Conservation (phyloP, 2,888 invertebrate species). For the Agrochola macilenta region DNA sequence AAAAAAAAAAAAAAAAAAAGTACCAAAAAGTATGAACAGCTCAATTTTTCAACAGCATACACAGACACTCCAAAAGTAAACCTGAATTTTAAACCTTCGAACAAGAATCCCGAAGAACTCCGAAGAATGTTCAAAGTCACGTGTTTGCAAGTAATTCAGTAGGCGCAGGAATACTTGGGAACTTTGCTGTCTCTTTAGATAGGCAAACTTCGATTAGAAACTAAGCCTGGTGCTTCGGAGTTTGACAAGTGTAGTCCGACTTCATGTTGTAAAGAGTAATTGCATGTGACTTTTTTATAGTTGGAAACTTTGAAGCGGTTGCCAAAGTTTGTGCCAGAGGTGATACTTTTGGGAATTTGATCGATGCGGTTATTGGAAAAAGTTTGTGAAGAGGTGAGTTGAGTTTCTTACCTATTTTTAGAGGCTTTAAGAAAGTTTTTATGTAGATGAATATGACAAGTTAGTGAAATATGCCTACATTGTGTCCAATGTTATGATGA, state of each 20-base stretch:
- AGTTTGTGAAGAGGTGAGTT: slow-evolving; percentile 35
- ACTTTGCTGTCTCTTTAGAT: slow-evolving; percentile 66
- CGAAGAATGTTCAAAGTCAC: slow-evolving; percentile 62
- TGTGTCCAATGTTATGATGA: background rate
- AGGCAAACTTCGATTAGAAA: slow-evolving; percentile 72
- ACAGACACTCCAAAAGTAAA: slow-evolving; percentile 39
- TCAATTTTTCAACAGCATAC: slow-evolving; percentile 22
- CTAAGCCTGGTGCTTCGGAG: slow-evolving; percentile 65
- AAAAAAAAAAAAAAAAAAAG: too few relatives aligned
- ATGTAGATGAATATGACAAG: background rate
- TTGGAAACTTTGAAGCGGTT: slow-evolving; percentile 55
- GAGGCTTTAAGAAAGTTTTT: slow-evolving; percentile 16
- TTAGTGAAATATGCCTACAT: background rate
- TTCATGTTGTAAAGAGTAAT: slow-evolving; percentile 67
- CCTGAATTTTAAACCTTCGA: slow-evolving; percentile 46
- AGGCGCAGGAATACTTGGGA: slow-evolving; percentile 65
- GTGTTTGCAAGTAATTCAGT: slow-evolving; percentile 67
- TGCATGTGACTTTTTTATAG: slow-evolving; percentile 66
- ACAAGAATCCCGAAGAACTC: slow-evolving; percentile 34
- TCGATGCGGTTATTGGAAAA: slow-evolving; percentile 47
- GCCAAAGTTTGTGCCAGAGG: slow-evolving; percentile 50
- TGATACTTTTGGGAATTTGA: slow-evolving; percentile 55
- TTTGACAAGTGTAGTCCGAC: slow-evolving; percentile 69
- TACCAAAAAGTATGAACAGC: slow-evolving; percentile 9
- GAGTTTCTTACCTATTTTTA: slow-evolving; percentile 20